phyloP scores from a whole-genome alignment of 2,113 vertebrate species.

The Melospiza melodia region DNA sequence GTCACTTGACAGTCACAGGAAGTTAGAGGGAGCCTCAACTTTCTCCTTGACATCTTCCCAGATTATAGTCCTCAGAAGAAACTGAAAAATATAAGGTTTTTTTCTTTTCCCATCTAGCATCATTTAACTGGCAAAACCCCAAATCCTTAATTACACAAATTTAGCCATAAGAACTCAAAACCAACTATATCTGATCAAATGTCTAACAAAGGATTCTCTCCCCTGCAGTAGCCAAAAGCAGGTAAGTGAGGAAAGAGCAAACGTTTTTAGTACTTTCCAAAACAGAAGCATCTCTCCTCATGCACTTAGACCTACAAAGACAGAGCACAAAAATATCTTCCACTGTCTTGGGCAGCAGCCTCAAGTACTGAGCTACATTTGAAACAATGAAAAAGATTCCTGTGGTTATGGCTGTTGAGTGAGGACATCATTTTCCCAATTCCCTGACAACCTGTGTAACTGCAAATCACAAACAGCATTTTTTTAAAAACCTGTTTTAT shows the following conservation, averaged over 20 bases:
- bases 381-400: neutral
- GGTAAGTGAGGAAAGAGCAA: neutral
- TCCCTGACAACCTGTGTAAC: neutral
- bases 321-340: neutral
- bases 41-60: neutral
- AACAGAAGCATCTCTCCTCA: neutral
- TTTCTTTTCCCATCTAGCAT: neutral
- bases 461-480: neutral
- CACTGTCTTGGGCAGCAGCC: neutral
- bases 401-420: neutral
- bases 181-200: rapidly evolving
- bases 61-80: neutral
- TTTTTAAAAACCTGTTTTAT: neutral
- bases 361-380: neutral
- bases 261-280: neutral
- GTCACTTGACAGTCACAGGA: neutral
- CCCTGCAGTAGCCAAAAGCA: neutral
- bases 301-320: neutral
- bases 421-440: neutral
- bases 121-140: neutral
- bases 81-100: neutral
- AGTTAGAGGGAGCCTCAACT: neutral
- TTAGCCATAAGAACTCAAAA: neutral
- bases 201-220: neutral
- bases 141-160: neutral